Base-by-base conservation (phyloP, 2,113 vertebrate genomes). In the Cololabis saira region DNA sequence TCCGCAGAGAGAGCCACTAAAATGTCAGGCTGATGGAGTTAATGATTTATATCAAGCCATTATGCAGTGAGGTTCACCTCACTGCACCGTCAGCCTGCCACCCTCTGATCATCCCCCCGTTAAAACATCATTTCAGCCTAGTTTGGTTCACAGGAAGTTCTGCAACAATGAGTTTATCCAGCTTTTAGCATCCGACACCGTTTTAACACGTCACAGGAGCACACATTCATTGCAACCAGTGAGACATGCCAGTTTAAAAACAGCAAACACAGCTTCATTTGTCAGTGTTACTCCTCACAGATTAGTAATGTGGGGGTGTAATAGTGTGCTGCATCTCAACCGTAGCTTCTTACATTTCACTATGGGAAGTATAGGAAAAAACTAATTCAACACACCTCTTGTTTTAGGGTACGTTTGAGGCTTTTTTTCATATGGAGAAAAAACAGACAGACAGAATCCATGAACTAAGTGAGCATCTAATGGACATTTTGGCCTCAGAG, bases 11-110 rank as follows among this genome's bases (percentile, higher is more conserved):
- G 50, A 71, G 67, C 58, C 71, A 81, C 70, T 86, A 75, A 87
- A 89, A 80, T 78, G 62, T 54, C 42, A 58, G 56, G 14, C 71
- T 90, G 87, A 83, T 90, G 76, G 76, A 87, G 90, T 91, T 91
- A 92, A 92, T 92, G 87, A 92, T 92, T 92, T 85, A 92, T 89
- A 61, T 21, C 70, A 18, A 40, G 48, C 75, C 72, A 78, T 90
- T 80, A 80, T 74, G 44, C 82, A 67, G 55, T 71, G 42, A 78
- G 69, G 71, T 81, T 80, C 70, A 56, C 68, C 62, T 74, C 59
- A 66, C n/a, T 45, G 60, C 78, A 66, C 13, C 56, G 69, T 18
- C 57, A 65, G 70, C 76, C 50, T 7, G 0, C 45, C 18, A 17
- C 30, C 62, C 65, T 48, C 67, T 82, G 67, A 81, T 79, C 79